Percentiles rank a stretch among this genome's conserved stretches.
Conservation (phyloP, 2,113 vertebrate genomes). For the Myocastor coypus region DNA sequence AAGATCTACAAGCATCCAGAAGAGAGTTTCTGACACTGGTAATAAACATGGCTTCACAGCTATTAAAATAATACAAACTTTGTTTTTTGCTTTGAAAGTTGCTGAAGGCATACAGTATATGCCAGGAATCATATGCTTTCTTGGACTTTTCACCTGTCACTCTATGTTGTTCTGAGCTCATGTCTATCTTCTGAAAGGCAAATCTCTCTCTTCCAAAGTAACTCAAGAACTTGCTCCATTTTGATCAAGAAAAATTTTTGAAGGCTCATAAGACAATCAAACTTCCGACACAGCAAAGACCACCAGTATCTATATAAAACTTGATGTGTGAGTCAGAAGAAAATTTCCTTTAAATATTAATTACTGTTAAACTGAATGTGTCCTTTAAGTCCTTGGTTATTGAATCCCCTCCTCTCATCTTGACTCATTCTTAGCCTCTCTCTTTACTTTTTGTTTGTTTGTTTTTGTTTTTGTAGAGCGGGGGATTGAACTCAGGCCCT, state of each 20-base stretch:
- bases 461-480: too few relatives aligned
- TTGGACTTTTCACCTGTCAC: background rate
- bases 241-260: slow-evolving; percentile 24
- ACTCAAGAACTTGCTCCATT: background rate
- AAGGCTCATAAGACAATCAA: background rate
- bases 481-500: too few relatives aligned
- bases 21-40: background rate
- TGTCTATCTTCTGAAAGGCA: background rate
- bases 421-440: background rate
- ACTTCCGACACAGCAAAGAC: background rate
- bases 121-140: background rate
- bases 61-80: background rate
- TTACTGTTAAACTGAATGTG: background rate
- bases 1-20: background rate
- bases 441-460: background rate
- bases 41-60: background rate
- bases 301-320: background rate
- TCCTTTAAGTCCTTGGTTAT: background rate
- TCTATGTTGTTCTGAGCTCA: background rate
- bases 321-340: background rate
- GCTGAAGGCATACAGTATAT: background rate
- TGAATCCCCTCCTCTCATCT: background rate
- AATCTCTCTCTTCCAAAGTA: background rate
- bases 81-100: background rate
- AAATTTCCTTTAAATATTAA: background rate